Evolutionary conservation across 1,140 invertebrate species (phyloP).

Genomic region (Chionoecetes opilio): DNA sequence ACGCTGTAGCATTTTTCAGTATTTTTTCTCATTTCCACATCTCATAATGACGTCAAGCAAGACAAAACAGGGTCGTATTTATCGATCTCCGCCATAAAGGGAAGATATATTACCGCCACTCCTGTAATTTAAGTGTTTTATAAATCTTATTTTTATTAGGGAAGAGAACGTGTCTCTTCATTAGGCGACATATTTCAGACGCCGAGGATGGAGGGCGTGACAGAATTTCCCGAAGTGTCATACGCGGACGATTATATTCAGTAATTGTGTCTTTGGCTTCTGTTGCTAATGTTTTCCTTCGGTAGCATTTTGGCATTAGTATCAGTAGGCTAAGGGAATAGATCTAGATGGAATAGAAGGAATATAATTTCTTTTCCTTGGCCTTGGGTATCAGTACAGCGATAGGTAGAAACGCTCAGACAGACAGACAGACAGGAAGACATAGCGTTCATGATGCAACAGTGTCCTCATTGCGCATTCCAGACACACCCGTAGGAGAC

Average conservation of each 20-base stretch:
- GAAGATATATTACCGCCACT: background rate
- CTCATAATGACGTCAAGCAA: background rate
- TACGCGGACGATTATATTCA: background rate
- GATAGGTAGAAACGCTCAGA: background rate
- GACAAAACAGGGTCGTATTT: background rate
- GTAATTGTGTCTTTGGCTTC: background rate
- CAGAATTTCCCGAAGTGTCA: background rate
- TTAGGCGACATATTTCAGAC: constrained; percentile 28
- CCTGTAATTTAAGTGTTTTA: constrained; percentile 31
- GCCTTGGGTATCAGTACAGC: no score
- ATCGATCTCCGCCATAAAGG: background rate
- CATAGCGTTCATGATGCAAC: background rate
- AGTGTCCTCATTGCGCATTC: background rate
- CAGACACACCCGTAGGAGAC: background rate
- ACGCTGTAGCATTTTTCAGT: background rate
- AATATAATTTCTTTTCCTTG: no score
- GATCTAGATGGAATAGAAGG: no score
- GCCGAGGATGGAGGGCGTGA: background rate
- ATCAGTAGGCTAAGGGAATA: background rate
- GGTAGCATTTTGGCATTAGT: background rate
- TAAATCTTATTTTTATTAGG: constrained; percentile 21
- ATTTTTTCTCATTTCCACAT: no score
- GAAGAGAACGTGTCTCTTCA: background rate
- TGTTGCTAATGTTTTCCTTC: background rate
- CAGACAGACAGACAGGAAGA: background rate